Conservation (phyloP, 1,140 invertebrate species). For the Pseudachorutes palmiensis region DNA sequence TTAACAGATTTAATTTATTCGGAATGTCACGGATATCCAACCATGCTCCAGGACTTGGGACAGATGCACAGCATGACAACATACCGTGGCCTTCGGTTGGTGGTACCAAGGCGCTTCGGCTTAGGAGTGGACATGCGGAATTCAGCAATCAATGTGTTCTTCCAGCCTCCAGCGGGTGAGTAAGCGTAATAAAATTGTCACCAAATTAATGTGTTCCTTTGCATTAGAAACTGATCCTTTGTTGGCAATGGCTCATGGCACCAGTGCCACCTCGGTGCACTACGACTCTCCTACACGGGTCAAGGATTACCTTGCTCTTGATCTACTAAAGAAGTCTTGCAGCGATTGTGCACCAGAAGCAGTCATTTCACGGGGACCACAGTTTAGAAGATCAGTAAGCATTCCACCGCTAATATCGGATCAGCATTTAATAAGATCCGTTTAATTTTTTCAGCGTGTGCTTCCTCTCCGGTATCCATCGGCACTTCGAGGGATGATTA, state of each 20-base stretch:
- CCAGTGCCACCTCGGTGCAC: slow-evolving; percentile 15
- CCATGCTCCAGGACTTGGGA: slow-evolving; percentile 28
- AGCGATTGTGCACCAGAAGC: slow-evolving; percentile 10
- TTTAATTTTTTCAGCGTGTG: slow-evolving; percentile 1
- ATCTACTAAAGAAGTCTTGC: slow-evolving; percentile 25
- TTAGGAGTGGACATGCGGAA: slow-evolving; percentile 17
- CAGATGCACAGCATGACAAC: slow-evolving; percentile 8
- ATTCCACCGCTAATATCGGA: background rate
- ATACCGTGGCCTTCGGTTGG: slow-evolving; percentile 16
- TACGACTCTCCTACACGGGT: slow-evolving; percentile 15
- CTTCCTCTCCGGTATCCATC: background rate
- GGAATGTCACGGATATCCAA: slow-evolving; percentile 23
- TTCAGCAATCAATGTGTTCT: background rate
- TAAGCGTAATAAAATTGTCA: background rate
- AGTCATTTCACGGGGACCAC: slow-evolving; percentile 24
- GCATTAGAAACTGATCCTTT: slow-evolving; percentile 21
- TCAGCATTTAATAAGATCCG: background rate
- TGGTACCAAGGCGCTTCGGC: slow-evolving; percentile 2
- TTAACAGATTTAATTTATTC: slow-evolving; percentile 23
- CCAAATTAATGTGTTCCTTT: background rate
- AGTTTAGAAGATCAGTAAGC: slow-evolving; percentile 25
- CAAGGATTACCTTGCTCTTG: slow-evolving; percentile 7
- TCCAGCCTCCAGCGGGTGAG: slow-evolving; percentile 11
- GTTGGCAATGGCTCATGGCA: slow-evolving; percentile 20
- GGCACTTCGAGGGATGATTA: slow-evolving; percentile 16